Base-by-base conservation (phyloP, 2,888 invertebrate species). In the Lepidochrysops patricia region DNA sequence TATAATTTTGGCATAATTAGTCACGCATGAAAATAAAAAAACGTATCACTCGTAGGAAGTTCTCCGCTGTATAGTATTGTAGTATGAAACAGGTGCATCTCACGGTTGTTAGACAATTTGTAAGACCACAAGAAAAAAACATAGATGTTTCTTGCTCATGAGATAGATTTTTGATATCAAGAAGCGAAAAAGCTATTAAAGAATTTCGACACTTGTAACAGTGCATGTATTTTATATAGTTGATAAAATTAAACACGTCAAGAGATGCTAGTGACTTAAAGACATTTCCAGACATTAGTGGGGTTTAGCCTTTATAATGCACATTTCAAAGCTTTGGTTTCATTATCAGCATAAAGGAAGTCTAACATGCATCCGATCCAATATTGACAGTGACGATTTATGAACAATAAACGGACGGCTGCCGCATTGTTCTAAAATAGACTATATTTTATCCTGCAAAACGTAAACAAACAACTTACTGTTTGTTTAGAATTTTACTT, bases 1-100 rank as follows among this genome's bases (percentile, higher is more conserved):
- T 82, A 79, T 85, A 84, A 84, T 84, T 88, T 87, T 82, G 85
- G 85, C 84, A 84, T 84, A 87, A 88, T 88, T 87, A 87, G 87
- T 86, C 87, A 87, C 83, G 85, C 82, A 75, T 76, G 69, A 66
- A 68, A 68, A 75, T 77, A 76, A 71, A 59, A 63, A 62, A 64
- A 35, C 50, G 23, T 52, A 35, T 52, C 52, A 35, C 27, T 35
- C 35, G 57, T 23, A 43, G 43, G 57, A 48, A 48, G 57, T 57
- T 57, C 48, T 29, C 12, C 27, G 19, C 29, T 27, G 19, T 23
- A 57, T 57, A 34, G 27, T 7, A n/a, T 57, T 27, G 48, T 57
- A 15, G 48, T 37, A 57, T 27, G 32, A 26, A 57, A 57, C 56
- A 57, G 37, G 57, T 57, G 57, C 43, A 57, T 27, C 37, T 27